Evolutionary conservation across 1,140 invertebrate genomes (phyloP).

Genomic region (Trissolcus basalis): DNA sequence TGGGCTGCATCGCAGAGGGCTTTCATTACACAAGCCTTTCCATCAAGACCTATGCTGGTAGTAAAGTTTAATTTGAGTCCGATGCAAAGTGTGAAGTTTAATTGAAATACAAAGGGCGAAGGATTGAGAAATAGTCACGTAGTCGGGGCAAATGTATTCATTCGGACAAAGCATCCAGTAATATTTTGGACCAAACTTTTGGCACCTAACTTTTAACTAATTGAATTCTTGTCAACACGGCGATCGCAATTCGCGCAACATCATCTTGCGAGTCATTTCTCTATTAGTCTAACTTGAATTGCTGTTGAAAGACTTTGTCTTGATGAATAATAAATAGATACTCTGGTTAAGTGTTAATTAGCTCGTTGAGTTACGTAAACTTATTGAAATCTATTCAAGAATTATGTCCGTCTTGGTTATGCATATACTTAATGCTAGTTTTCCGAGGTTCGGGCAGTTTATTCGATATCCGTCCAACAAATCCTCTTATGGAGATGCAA

Average conservation of each 20-base stretch:
- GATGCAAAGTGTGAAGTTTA: conserved; percentile 63
- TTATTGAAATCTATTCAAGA: conserved; percentile 11
- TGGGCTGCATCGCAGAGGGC: conserved; percentile 83
- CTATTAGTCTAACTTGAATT: conserved; percentile 41
- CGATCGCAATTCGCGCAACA: conserved; percentile 14
- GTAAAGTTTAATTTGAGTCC: conserved; percentile 59
- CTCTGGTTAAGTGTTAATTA: conserved; percentile 26
- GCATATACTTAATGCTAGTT: too few relatives aligned
- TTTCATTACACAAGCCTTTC: conserved; percentile 81
- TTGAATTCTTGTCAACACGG: conserved; percentile 34
- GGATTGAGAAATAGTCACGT: conserved; percentile 37
- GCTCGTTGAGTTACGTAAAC: conserved; percentile 10
- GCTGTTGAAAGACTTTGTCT: conserved; percentile 16
- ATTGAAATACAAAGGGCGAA: conserved; percentile 61
- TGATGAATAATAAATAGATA: conserved; percentile 46
- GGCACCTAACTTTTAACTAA: conserved; percentile 49
- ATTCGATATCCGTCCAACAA: too few relatives aligned
- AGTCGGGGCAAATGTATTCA: conserved; percentile 44
- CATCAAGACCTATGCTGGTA: conserved; percentile 81
- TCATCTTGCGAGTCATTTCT: conserved; percentile 20
- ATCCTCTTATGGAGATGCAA: too few relatives aligned
- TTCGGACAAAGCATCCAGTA: conserved; percentile 44
- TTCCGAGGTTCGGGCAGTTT: too few relatives aligned
- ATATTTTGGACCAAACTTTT: conserved; percentile 48
- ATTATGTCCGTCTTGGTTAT: not conserved